These are phyloP conservation scores for Cydia amplana DNA, from an alignment of 1,140 invertebrate genomes.

Conservation along the genomic window DNA sequence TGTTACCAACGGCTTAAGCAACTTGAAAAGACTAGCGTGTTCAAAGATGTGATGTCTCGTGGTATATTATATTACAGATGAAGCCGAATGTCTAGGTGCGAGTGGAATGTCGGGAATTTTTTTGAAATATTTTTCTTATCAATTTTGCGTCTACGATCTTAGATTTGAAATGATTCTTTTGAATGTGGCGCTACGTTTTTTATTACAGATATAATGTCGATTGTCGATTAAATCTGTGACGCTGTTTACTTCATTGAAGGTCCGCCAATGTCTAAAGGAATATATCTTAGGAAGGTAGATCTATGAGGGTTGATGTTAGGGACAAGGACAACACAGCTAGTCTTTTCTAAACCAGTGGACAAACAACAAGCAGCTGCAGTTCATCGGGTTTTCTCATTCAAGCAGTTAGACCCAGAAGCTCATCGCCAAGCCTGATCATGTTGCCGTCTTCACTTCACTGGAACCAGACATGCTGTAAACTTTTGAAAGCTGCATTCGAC, in stretches of 20 bases:
- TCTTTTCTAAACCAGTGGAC: constrained; percentile 45
- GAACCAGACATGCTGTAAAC: constrained; percentile 37
- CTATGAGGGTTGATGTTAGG: not conserved
- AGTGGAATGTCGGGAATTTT: not conserved
- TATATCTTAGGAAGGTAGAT: not conserved
- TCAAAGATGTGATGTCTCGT: not conserved
- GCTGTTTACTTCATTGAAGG: too few relatives aligned
- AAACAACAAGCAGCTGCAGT: constrained; percentile 51
- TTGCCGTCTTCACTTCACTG: constrained; percentile 8
- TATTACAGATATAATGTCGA: too few relatives aligned
- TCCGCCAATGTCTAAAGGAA: not conserved
- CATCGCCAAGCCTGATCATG: constrained; percentile 48
- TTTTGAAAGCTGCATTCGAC: constrained; percentile 42
- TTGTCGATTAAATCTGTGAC: not conserved
- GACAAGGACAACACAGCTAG: constrained; percentile 41
- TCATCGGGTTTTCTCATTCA: constrained; percentile 45
- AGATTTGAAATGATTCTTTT: too few relatives aligned
- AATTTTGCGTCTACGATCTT: not conserved
- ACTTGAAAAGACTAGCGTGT: constrained; percentile 49
- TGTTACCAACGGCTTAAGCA: constrained; percentile 49
- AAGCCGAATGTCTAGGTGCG: not conserved
- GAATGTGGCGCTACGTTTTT: too few relatives aligned
- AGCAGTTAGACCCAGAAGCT: constrained; percentile 61
- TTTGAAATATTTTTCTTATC: not conserved
- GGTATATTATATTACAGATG: not conserved